Conservation (phyloP, 2,113 vertebrate species). For the Ceyx melanurus region DNA sequence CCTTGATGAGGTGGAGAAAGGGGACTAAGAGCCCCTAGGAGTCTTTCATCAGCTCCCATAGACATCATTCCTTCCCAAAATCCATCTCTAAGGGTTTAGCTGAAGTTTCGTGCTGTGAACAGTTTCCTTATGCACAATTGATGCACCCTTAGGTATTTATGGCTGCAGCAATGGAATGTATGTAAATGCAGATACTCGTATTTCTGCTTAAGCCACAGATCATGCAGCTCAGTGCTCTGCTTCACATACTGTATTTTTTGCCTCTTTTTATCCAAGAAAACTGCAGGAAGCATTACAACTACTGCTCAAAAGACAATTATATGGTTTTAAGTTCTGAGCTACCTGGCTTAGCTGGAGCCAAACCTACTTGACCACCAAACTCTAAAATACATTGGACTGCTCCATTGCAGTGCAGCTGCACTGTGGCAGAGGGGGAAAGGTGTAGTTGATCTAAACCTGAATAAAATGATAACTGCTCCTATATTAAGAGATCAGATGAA, state of each 20-base stretch:
- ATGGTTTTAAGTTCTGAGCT: background rate
- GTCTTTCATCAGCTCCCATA: background rate
- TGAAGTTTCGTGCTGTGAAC: background rate
- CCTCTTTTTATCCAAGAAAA: background rate
- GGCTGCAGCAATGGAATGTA: background rate
- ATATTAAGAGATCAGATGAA: background rate
- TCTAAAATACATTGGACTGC: background rate
- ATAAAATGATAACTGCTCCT: background rate
- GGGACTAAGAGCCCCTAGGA: background rate
- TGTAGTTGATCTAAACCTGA: background rate
- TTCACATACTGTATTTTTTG: background rate
- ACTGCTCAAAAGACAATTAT: background rate
- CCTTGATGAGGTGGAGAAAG: background rate
- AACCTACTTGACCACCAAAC: background rate
- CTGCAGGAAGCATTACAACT: background rate
- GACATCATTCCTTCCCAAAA: background rate
- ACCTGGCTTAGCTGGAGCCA: background rate
- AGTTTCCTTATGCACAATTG: background rate
- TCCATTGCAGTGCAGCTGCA: background rate
- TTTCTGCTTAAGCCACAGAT: background rate
- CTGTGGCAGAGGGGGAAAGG: background rate
- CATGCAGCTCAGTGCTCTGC: background rate
- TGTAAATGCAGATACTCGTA: background rate
- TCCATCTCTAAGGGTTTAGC: background rate
- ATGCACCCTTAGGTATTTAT: background rate